Evolutionary conservation across 1,140 invertebrate species (phyloP), one percentile per base, ranked within the genome.

Genomic region (Meloidogyne exigua): DNA sequence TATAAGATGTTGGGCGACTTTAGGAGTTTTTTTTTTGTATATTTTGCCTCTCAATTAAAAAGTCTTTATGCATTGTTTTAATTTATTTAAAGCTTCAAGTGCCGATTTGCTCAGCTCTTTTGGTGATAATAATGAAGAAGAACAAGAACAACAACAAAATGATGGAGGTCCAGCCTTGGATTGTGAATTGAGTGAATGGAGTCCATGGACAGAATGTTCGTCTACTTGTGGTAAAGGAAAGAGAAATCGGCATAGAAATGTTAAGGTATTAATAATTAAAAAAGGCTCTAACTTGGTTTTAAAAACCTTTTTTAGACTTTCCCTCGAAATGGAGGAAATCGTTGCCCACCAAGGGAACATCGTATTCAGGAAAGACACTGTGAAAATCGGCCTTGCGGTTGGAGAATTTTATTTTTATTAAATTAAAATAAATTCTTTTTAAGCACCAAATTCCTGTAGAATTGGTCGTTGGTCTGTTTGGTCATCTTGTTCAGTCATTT

Each of bases 131-230:
- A 63, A 26, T 63, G 57, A 65, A 28, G 71, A 65, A 1, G 71
- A 36, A 44, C 80, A 86, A 44, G 84, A 86, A 78, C 64, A 86
- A 44, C 7, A 23, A 32, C 68, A 69, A 69, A 71, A 81, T 12
- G 70, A 65, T 74, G 84, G 85, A 26, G 84, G 84, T 2, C 72
- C 71, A 18, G 67, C 81, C 49, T 79, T 81, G 84, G 87, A 81
- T 84, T 94, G 93, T 80, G 88, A 91, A 78, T 89, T 93, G 18
- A 91, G 91, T 0, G 89, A 90, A 57, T 94, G 93, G 92, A 84
- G 83, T 5, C 80, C 85, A 0, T 95, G 93, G 93, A 90, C 91
- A 9, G 85, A 90, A 0, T 94, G 93, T 83, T 92, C 90, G 72
- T 91, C 90, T 0, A 90, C 90, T 28, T 94, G 93, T 84, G 92